These are phyloP conservation scores for Amphiura filiformis DNA, from an alignment of 35 echinoderm and acorn worm species.

Conservation along the genomic window DNA sequence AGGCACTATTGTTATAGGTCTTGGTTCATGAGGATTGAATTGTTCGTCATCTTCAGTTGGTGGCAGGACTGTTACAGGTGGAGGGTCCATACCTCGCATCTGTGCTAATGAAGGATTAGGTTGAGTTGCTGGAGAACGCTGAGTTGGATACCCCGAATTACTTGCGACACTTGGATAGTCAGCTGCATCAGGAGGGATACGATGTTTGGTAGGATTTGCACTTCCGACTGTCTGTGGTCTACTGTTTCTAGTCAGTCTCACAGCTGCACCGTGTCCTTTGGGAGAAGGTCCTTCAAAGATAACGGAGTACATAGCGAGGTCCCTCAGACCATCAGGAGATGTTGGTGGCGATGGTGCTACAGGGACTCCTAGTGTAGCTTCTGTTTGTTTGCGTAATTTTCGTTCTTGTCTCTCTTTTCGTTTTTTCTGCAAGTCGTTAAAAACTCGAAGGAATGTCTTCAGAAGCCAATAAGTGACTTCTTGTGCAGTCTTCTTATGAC, in stretches of 20 bases:
- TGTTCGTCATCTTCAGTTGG: neutral
- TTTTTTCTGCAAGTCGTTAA: conserved; percentile 84
- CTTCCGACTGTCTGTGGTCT: neutral
- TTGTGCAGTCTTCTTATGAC: conserved; percentile 63
- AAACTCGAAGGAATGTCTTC: conserved; percentile 89
- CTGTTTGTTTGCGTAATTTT: conserved; percentile 37
- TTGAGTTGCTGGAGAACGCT: neutral
- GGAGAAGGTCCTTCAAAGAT: conserved; percentile 72
- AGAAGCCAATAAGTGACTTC: conserved; percentile 94
- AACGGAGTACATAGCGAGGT: conserved; percentile 61
- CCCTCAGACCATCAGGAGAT: conserved; percentile 40
- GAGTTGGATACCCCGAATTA: neutral
- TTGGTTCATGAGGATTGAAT: neutral
- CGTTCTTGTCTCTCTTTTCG: conserved; percentile 69
- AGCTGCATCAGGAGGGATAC: neutral
- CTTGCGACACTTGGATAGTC: neutral
- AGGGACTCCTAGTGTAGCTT: neutral
- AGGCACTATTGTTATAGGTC: neutral
- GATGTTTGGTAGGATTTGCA: neutral
- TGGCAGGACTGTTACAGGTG: neutral
- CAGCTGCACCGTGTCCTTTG: conserved; percentile 67
- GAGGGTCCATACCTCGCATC: neutral
- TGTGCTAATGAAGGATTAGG: neutral
- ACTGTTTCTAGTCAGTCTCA: conserved; percentile 56
- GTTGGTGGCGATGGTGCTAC: conserved; percentile 23